Base-by-base conservation (phyloP, 2,113 vertebrate genomes). In the Vimba vimba region DNA sequence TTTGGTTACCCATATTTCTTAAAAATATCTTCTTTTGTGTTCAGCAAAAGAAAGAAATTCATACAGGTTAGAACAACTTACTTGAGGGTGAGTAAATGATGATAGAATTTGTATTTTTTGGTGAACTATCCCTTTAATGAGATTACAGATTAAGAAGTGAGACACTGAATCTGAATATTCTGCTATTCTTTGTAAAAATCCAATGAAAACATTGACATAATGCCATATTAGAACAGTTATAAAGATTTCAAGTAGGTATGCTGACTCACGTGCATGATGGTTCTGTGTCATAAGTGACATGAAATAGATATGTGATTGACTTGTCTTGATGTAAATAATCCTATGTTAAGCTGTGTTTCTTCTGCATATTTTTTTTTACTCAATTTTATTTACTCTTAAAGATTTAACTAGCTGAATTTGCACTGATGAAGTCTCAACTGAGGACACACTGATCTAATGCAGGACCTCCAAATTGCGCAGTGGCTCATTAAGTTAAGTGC, bases 401-500 rank as follows among this genome's bases (percentile, higher is more conserved):
- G 64, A 47, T 52, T 75, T 43, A 60, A 59, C 57, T 64, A 11
- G 39, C 12, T 52, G 55, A 43, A 66, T 76, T 36, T 19, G 25
- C 23, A 47, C 45, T 82, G 69, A 76, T 73, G 52, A 7, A 66
- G 82, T 86, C 52, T 59, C 57, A 82, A 69, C 60, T 39, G 59
- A 66, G 39, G 62, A 75, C 59, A 74, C 45, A 75, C 71, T 45
- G 55, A 62, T 59, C 12, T 50, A 86, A 59, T 82, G 52, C 62
- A 75, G 75, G 33, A 83, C 45, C 84, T 86, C 23, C 84, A 87
- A 87, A 87, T 75, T 83, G 30, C 52, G 25, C 57, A 62, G 64
- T 88, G 85, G 74, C 87, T 90, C 94, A 95, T 95, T 95, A 95
- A 92, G 93, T 90, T 93, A 95, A 95, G 95, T 95, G 95, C 94